Base-by-base conservation (phyloP, 2,888 invertebrate genomes). In the Holacanthella duospinosa region DNA sequence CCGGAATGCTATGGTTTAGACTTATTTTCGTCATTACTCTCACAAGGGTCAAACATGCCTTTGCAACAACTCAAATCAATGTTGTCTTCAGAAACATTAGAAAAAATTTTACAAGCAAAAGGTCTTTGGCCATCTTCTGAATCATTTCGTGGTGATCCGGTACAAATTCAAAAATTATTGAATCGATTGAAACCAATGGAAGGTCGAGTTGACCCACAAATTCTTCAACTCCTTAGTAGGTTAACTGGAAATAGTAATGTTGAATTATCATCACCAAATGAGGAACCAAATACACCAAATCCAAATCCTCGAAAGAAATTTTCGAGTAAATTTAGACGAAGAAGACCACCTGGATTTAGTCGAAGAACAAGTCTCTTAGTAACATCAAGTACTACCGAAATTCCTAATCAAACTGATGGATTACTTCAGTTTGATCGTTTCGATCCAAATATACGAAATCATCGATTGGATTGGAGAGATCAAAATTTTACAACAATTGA, bases 401-500 rank as follows among this genome's bases (percentile, higher is more conserved):
- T 54, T 44, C 4, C 21, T 36, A 27, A 27, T 58, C 28, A 29
- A 21, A 27, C 60, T 44, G 9, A 29, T 25, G 24, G 43, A 19
- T 19, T 21, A 24, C 29, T 29, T 2, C 63, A 62, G 3, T 67
- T 68, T 55, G 63, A 66, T 43, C 68, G 71, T 54, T 64, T 70
- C 1, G 72, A 72, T 59, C 72, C 72, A 1, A 72, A 72, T 44
- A 63, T 72, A 12, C 60, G 71, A 24, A 72, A 72, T 58, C 72
- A 72, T 62, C 62, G 70, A 16, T 59, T 72, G 36, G 68, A 68
- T 29, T 68, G 70, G 29, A 69, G 64, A 2, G 69, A 70, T 62
- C 68, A 71, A 55, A 72, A 72, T 62, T 72, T 71, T 43, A 72
- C 71, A 1, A 67, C 66, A 27, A 68, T 72, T 59, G 72, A 72